Base-by-base conservation (phyloP, 2,113 vertebrate species). In the Datnioides undecimradiatus region DNA sequence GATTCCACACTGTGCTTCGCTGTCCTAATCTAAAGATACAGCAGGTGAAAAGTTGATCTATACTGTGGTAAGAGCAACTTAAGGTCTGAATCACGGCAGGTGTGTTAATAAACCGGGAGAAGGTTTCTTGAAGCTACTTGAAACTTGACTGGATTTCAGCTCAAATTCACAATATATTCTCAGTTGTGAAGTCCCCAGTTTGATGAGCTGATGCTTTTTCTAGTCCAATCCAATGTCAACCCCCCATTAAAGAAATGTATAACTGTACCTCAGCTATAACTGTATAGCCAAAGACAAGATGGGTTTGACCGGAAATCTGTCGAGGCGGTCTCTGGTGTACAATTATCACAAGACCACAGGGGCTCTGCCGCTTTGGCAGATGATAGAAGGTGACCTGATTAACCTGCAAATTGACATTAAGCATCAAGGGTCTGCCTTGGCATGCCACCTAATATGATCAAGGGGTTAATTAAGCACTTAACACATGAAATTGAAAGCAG, bases 351-450 rank as follows among this genome's bases (percentile, higher is more conserved):
- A 76, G 81, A 87, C 74, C 73, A 78, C 11, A 48, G 71, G 73
- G 85, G 77, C 71, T 73, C 86, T 82, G 87, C 64, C 79, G 74
- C 89, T 83, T 78, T 87, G 81, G 87, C 88, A 91, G 73, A 91
- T 84, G 83, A 92, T 85, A 81, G 89, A 87, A 79, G 74, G 87
- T 90, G 92, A 94, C 93, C 93, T 83, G 89, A 93, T 94, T 94
- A 94, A 95, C 94, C 93, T 86, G 80, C 71, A 90, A 92, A 93
- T 89, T 93, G 90, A 94, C 92, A 93, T 90, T 86, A 92, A 91
- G 87, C 90, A 90, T 90, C 87, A 87, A 87, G 85, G 84, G 83
- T 79, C 85, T 70, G 87, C 82, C 82, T 83, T 86, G 78, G 82
- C 82, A 83, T 66, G 75, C 33, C 79, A 85, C 55, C 71, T 88